phyloP scores from a whole-genome alignment of 2,113 vertebrate genomes.

The Chloropsis cyanopogon region DNA sequence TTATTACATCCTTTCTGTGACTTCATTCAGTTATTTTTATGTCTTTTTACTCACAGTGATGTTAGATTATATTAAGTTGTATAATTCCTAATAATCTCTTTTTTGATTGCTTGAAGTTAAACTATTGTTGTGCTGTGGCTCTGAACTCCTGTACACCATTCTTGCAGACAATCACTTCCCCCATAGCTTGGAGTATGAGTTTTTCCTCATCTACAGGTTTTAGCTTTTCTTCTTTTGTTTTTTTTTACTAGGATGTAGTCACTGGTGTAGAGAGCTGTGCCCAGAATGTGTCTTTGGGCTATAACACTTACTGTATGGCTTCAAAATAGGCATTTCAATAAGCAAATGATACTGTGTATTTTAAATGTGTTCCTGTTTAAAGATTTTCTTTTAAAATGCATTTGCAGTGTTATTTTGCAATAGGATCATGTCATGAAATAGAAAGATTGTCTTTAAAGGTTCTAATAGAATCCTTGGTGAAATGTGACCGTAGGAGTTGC shows the following conservation, averaged over 20 bases:
- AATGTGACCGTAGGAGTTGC: conserved; percentile 82
- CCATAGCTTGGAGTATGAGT: not conserved
- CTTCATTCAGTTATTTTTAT: not conserved
- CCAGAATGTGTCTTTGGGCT: not conserved
- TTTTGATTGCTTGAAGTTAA: not conserved
- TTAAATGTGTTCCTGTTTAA: not conserved
- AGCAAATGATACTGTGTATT: not conserved
- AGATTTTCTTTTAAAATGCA: not conserved
- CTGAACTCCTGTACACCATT: not conserved
- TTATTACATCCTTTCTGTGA: not conserved
- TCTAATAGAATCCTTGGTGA: not conserved
- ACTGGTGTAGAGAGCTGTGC: not conserved
- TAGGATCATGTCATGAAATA: not conserved
- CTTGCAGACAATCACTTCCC: not conserved
- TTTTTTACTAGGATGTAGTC: not conserved
- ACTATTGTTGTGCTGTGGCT: not conserved
- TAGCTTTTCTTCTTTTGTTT: not conserved
- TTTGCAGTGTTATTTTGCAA: not conserved
- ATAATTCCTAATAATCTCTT: not conserved
- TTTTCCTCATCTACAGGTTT: not conserved
- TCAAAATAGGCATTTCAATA: not conserved
- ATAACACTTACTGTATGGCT: not conserved
- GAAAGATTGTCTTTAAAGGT: not conserved
- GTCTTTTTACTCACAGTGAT: not conserved
- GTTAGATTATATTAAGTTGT: not conserved